These are phyloP conservation scores for Pachyuromys duprasi DNA, from an alignment of 2,797 vertebrate genomes.

Conservation along the genomic window DNA sequence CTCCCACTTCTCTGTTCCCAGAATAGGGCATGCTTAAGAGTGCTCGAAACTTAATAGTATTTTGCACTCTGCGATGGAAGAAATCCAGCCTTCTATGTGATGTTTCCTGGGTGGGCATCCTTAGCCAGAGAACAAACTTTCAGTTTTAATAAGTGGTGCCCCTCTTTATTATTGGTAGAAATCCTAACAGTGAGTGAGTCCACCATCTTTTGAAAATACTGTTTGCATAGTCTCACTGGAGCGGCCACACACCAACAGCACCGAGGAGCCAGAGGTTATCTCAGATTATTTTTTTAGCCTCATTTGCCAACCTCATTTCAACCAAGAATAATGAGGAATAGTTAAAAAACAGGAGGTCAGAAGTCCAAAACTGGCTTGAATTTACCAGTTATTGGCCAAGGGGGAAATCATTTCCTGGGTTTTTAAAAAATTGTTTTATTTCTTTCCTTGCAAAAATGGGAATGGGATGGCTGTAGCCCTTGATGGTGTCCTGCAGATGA, in stretches of 20 bases:
- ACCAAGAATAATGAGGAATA: neutral
- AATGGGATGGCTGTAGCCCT: neutral
- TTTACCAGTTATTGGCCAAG: neutral
- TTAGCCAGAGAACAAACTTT: slow-evolving; percentile 1
- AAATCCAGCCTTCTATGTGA: neutral
- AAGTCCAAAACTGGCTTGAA: neutral
- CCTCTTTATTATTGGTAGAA: neutral
- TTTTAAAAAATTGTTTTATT: neutral
- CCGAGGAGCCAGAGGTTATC: neutral
- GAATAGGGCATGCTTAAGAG: neutral
- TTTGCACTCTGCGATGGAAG: neutral
- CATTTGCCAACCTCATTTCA: neutral
- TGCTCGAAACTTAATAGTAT: neutral
- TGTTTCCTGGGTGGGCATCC: neutral
- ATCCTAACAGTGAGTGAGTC: neutral
- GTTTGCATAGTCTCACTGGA: neutral
- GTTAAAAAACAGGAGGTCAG: slow-evolving; percentile 24
- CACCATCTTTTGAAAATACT: neutral
- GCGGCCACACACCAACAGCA: neutral
- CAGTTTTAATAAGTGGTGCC: neutral
- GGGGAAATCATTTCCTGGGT: neutral
- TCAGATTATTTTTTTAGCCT: neutral
- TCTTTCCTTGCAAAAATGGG: neutral
- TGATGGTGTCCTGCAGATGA: neutral
- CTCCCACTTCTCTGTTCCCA: neutral